These are phyloP conservation scores for Porphyrio hochstetteri DNA, from an alignment of 2,113 vertebrate species.

Conservation along the genomic window DNA sequence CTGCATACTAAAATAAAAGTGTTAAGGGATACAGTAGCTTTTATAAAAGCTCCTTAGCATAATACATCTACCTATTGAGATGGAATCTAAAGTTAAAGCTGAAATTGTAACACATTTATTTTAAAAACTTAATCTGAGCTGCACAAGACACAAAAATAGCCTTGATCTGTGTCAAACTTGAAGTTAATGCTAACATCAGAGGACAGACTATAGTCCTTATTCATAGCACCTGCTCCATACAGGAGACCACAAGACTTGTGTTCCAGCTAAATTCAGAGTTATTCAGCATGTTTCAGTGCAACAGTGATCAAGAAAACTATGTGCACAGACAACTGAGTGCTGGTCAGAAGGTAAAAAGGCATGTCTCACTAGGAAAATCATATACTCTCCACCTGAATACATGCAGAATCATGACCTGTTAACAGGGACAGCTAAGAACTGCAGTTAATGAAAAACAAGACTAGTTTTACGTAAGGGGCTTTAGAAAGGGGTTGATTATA, in stretches of 20 bases:
- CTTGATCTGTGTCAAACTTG: neutral
- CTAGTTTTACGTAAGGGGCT: neutral
- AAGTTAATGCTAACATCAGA: neutral
- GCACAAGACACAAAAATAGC: neutral
- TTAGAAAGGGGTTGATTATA: neutral
- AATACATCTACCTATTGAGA: neutral
- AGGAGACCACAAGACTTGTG: neutral
- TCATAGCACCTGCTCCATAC: neutral
- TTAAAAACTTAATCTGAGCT: neutral
- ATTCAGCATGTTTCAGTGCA: neutral
- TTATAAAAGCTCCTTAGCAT: neutral
- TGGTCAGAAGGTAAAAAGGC: neutral
- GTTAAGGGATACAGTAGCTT: neutral
- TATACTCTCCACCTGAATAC: neutral
- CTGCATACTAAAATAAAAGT: neutral
- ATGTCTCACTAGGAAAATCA: neutral
- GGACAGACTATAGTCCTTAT: neutral
- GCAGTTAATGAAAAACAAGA: neutral
- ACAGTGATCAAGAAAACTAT: neutral
- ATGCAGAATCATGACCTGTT: neutral
- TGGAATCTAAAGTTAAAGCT: neutral
- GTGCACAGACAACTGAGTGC: neutral
- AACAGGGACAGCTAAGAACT: neutral
- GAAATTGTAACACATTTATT: neutral
- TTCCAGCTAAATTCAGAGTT: neutral